Evolutionary conservation across 2,797 vertebrate species (phyloP).

Genomic region (Luscinia luscinia): DNA sequence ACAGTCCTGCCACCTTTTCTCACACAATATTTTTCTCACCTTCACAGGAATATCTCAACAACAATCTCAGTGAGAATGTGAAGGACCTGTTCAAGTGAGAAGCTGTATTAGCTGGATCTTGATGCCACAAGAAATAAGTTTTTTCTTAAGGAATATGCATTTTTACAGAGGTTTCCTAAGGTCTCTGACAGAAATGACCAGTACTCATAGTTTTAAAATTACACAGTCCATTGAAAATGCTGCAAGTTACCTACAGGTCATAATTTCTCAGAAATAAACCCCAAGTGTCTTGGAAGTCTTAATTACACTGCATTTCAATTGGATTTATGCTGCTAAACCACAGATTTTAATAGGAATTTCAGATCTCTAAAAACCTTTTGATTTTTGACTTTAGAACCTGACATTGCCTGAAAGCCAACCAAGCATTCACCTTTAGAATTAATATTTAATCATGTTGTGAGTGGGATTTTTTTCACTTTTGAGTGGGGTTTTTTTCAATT

Average conservation of each 20-base stretch:
- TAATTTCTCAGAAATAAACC: conserved; percentile 8
- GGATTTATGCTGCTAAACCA: not conserved
- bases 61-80: not conserved
- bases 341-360: not conserved
- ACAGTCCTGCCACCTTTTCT: not conserved
- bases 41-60: not conserved
- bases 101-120: not conserved
- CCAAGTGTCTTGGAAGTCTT: not conserved
- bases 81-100: not conserved
- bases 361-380: not conserved
- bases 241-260: not conserved
- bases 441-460: not conserved
- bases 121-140: not conserved
- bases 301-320: not conserved
- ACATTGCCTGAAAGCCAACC: not conserved
- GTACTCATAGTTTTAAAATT: not conserved
- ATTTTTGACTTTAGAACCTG: not conserved
- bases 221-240: not conserved
- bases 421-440: not conserved
- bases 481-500: not conserved
- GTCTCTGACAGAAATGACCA: not conserved
- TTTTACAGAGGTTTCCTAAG: not conserved
- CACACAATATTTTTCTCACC: not conserved
- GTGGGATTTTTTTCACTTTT: not conserved
- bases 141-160: not conserved